Base-by-base conservation (phyloP, 2,113 vertebrate genomes). In the Onychostoma macrolepis region DNA sequence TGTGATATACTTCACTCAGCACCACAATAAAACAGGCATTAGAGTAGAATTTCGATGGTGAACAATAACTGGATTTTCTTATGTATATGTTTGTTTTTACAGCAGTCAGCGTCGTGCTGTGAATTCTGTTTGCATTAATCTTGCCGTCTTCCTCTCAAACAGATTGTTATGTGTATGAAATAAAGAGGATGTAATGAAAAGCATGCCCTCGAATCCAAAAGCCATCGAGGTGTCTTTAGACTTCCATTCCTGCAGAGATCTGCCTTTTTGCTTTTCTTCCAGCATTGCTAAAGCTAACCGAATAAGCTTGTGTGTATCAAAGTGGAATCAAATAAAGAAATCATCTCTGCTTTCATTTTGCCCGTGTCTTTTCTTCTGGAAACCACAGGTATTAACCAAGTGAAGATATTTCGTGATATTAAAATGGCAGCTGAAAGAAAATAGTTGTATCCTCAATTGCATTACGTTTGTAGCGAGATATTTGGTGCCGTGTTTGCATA, bases 171-270 rank as follows among this genome's bases (percentile, higher is more conserved):
- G 48, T 50, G 13, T 50, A 50, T 50, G 53, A 69, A 88, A 86
- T 86, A 75, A 88, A 56, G 45, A 36, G 33, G 43, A 24, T 45
- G 58, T 86, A 82, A 87, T 88, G 56, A 90, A 90, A 90, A 74
- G 87, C 79, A n/a, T 53, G 85, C 84, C 82, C 80, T 84, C 86
- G 28, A 45, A 45, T 71, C 63, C 13, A 48, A 75, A 74, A 58
- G 82, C 33, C 7, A 5, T 9, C 6, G 45, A 74, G 78, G 72
- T 58, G 4, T 63, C 36, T 84, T 76, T 72, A 36, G 30, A 43
- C 43, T 41, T 38, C 79, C 79, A 86, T 82, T 88, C 84, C 76
- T 17, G 33, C 76, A 88, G 81, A 36, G 33, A 38, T 24, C 67
- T 36, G 36, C 24, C 33, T 50, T n/a, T 48, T 24, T 19, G 33